A percentile compares a stretch with the other conserved stretches of the same genome.
These are phyloP conservation scores for Drosophila ambigua DNA, from an alignment of 1,140 invertebrate species.

Conservation along the genomic window DNA sequence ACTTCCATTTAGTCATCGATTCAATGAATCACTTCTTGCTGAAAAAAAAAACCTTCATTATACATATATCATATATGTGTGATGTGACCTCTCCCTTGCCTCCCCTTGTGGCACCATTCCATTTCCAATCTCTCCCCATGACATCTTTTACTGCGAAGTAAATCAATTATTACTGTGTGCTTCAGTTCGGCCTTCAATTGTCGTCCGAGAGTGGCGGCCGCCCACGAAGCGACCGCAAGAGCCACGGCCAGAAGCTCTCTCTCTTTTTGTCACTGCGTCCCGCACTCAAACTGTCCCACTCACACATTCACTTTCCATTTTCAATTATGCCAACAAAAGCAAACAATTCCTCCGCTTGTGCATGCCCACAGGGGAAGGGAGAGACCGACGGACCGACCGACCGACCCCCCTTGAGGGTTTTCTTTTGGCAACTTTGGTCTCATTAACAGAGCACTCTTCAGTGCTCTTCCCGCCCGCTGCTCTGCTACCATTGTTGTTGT, in stretches of 20 bases:
- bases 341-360: constrained; percentile 44
- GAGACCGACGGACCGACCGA: too few relatives aligned
- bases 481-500: constrained; percentile 23
- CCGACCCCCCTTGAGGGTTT: constrained; percentile 28
- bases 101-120: not conserved
- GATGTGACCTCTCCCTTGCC: not conserved
- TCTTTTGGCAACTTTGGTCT: constrained; percentile 37
- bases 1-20: too few relatives aligned
- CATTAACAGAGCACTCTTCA: constrained; percentile 64
- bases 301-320: constrained; percentile 68
- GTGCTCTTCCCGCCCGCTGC: constrained; percentile 19
- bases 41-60: not conserved
- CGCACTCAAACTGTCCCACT: not conserved
- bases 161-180: constrained; percentile 44
- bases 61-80: constrained; percentile 7
- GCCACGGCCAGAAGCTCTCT: constrained; percentile 40
- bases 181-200: constrained; percentile 33
- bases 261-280: constrained; percentile 17
- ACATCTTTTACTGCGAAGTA: constrained; percentile 33
- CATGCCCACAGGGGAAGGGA: constrained; percentile 7
- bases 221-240: constrained; percentile 23
- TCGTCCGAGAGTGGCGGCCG: constrained; percentile 11
- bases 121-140: constrained; percentile 18
- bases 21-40: too few relatives aligned
- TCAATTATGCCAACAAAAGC: constrained; percentile 68